A percentile compares a stretch with the other conserved stretches of the same genome.
Conservation (phyloP, 1,140 invertebrate genomes). For the Drosophila hydei region DNA sequence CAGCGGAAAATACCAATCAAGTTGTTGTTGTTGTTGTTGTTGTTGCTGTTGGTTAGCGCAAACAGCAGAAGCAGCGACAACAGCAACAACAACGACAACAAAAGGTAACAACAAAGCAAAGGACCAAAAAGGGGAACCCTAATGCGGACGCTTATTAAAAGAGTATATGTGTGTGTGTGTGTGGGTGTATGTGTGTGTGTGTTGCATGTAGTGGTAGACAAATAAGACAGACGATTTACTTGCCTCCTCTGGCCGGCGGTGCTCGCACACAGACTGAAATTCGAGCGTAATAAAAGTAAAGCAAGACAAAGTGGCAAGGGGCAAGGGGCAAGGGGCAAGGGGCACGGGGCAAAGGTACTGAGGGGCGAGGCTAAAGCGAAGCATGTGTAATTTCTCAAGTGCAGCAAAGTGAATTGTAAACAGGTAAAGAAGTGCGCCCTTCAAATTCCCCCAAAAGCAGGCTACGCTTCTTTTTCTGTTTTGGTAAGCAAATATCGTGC, state of each 20-base stretch:
- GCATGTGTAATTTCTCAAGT: slow-evolving; percentile 79
- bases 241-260: slow-evolving; percentile 34
- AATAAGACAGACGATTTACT: slow-evolving; percentile 81
- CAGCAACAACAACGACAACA: slow-evolving; percentile 22
- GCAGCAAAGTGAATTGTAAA: slow-evolving; percentile 77
- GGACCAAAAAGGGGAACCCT: slow-evolving; percentile 37
- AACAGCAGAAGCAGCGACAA: slow-evolving; percentile 23
- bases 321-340: not conserved
- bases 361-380: not conserved
- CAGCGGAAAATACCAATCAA: slow-evolving; percentile 81
- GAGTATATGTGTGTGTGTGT: slow-evolving; percentile 36
- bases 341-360: not conserved
- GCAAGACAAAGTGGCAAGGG: slow-evolving; percentile 1
- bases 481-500: slow-evolving; percentile 46
- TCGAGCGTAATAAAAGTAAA: slow-evolving; percentile 63
- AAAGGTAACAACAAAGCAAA: slow-evolving; percentile 28
- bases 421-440: slow-evolving; percentile 33
- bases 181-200: slow-evolving; percentile 29
- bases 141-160: slow-evolving; percentile 64
- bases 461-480: not conserved
- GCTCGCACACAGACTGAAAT: slow-evolving; percentile 49
- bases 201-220: slow-evolving; percentile 66
- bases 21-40: slow-evolving; percentile 28
- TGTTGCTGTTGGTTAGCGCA: slow-evolving; percentile 47
- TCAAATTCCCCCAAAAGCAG: not conserved